These are phyloP conservation scores for Luperina nickerlii DNA, from an alignment of 2,888 invertebrate genomes.

Conservation along the genomic window DNA sequence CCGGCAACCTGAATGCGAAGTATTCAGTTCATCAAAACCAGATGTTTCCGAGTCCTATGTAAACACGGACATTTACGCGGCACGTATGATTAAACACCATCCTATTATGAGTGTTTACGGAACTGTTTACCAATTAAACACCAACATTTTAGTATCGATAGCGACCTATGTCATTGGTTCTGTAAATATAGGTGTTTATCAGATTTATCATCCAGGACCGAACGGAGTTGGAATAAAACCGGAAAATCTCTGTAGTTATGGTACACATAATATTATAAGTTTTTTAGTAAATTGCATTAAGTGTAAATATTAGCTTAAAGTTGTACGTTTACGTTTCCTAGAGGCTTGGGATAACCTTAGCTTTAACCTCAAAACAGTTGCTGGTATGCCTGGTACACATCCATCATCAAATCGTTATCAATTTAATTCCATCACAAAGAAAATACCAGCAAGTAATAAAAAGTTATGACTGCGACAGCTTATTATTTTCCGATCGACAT, in stretches of 20 bases:
- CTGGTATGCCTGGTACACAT: not conserved
- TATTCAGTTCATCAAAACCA: constrained; percentile 90
- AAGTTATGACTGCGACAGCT: constrained; percentile 37
- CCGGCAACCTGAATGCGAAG: constrained; percentile 87
- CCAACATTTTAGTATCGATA: constrained; percentile 47
- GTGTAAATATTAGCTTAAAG: not conserved
- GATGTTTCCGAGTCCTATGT: constrained; percentile 86
- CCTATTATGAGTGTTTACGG: constrained; percentile 72
- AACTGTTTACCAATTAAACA: constrained; percentile 57
- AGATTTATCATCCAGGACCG: not conserved
- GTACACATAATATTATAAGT: not conserved
- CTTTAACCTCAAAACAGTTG: not conserved
- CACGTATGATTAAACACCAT: constrained; percentile 75
- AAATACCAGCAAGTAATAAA: constrained; percentile 34
- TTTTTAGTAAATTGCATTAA: not conserved
- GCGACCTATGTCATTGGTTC: constrained; percentile 47
- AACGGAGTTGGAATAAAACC: not conserved
- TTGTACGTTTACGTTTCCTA: not conserved
- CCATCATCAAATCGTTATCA: constrained; percentile 14
- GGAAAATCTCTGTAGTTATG: not conserved
- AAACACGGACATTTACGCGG: constrained; percentile 80
- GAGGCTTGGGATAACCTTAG: not conserved
- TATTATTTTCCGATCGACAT: constrained; percentile 42
- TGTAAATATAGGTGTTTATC: constrained; percentile 37
- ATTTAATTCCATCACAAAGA: constrained; percentile 27